These are phyloP conservation scores for Meta bourneti DNA, from an alignment of 2,888 invertebrate species.

Conservation along the genomic window DNA sequence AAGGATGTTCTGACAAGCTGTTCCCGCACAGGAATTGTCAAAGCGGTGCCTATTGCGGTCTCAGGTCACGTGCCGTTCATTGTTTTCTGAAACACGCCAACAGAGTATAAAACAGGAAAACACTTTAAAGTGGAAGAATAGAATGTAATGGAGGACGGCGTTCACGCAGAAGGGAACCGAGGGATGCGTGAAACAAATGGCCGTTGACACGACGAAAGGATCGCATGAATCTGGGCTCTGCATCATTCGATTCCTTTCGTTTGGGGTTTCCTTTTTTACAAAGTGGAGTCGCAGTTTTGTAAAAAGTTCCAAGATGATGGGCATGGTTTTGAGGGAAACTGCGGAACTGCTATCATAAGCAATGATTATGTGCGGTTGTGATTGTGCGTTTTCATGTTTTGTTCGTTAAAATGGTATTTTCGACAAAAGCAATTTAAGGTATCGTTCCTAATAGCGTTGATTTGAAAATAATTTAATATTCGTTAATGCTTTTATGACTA, in stretches of 20 bases:
- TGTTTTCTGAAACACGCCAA: slow-evolving; percentile 65
- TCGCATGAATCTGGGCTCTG: background rate
- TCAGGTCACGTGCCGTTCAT: slow-evolving; percentile 51
- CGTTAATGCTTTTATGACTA: too few relatives aligned
- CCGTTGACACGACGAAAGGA: background rate
- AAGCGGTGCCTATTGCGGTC: background rate
- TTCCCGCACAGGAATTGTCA: background rate
- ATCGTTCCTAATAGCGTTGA: too few relatives aligned
- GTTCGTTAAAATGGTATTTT: too few relatives aligned
- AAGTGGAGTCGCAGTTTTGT: too few relatives aligned
- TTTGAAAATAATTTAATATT: too few relatives aligned
- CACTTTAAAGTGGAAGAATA: slow-evolving; percentile 67
- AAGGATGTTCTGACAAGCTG: slow-evolving; percentile 52
- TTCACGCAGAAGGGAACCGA: slow-evolving; percentile 34
- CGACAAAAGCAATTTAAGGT: too few relatives aligned
- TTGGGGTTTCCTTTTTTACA: too few relatives aligned
- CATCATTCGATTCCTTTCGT: background rate
- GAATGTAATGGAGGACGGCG: slow-evolving; percentile 39
- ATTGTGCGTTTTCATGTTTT: too few relatives aligned
- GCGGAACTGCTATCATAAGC: too few relatives aligned
- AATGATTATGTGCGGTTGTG: too few relatives aligned
- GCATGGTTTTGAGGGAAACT: too few relatives aligned
- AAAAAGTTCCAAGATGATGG: too few relatives aligned
- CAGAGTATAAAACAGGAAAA: slow-evolving; percentile 62
- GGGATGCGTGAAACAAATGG: background rate